Evolutionary conservation across 2,797 vertebrate species (phyloP).

Genomic region (Lerista edwardsae): DNA sequence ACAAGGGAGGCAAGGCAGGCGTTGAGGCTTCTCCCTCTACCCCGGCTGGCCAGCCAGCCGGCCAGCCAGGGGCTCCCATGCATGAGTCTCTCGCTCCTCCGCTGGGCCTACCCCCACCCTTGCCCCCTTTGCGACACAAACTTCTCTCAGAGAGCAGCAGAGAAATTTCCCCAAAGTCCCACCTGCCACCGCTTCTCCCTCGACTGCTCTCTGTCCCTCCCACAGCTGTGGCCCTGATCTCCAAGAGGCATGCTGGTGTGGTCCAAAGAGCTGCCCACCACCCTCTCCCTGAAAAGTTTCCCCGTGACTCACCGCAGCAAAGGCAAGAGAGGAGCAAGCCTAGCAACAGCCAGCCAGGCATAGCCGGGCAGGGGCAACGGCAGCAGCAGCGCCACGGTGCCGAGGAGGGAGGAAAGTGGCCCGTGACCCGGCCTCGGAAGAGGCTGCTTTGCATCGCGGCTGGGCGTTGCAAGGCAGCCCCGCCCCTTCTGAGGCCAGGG

Average conservation of each 20-base stretch:
- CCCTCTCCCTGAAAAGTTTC: conserved; percentile 52
- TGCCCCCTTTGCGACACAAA: background rate
- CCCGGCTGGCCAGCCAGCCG: no score
- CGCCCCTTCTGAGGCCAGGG: no score
- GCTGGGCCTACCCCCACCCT: background rate
- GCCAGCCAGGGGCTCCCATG: background rate
- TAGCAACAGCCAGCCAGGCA: conserved; percentile 56
- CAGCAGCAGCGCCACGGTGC: conserved; percentile 44
- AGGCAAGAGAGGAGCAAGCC: conserved; percentile 70
- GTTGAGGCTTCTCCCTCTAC: conserved; percentile 40
- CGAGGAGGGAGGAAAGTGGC: no score
- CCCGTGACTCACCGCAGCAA: conserved; percentile 68
- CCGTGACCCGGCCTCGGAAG: no score
- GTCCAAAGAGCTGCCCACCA: background rate
- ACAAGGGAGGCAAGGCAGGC: no score
- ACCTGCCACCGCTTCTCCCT: conserved; percentile 17
- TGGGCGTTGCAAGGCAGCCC: no score
- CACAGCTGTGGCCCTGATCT: conserved; percentile 10
- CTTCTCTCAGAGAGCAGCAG: background rate
- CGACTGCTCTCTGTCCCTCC: conserved; percentile 20
- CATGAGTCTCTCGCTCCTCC: no score
- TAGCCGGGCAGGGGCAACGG: conserved; percentile 58
- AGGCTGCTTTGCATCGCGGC: no score
- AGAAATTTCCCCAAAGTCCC: conserved; percentile 63
- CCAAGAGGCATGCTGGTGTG: background rate